A percentile compares a stretch with the other conserved stretches of the same genome.
phyloP scores from a whole-genome alignment of 2,888 invertebrate species.

The Andricus curvator region DNA sequence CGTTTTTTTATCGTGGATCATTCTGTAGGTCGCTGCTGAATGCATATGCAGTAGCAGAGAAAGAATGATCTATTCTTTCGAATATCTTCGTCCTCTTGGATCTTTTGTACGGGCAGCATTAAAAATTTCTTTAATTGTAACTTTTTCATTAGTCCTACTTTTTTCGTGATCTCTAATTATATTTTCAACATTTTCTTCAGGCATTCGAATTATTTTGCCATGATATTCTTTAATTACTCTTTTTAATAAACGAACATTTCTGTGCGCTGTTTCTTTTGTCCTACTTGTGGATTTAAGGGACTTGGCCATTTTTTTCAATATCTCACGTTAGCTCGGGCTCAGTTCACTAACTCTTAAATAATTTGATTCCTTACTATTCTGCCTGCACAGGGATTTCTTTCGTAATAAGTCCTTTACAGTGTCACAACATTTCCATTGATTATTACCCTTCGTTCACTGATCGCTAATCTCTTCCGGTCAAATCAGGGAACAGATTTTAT shows the following conservation, averaged over 20 bases:
- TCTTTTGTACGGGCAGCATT: not conserved
- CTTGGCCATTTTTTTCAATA: not conserved
- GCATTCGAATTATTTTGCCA: too few relatives aligned
- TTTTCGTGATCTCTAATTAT: too few relatives aligned
- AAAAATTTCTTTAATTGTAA: slow-evolving; percentile 31
- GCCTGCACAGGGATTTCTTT: not conserved
- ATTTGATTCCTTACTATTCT: not conserved
- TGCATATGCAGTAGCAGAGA: slow-evolving; percentile 30
- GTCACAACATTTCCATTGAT: too few relatives aligned
- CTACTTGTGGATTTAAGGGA: not conserved
- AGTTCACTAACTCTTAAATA: not conserved
- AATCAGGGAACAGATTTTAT: too few relatives aligned
- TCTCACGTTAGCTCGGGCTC: not conserved
- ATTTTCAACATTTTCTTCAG: too few relatives aligned
- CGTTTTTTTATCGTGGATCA: slow-evolving; percentile 23
- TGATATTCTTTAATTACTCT: too few relatives aligned
- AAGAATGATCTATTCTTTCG: not conserved
- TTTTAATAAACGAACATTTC: too few relatives aligned
- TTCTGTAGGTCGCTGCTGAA: slow-evolving; percentile 32
- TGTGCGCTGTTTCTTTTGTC: not conserved
- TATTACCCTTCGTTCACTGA: too few relatives aligned
- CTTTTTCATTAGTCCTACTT: not conserved
- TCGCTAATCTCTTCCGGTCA: too few relatives aligned
- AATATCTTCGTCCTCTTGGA: slow-evolving; percentile 1
- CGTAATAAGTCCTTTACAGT: not conserved